Conservation (phyloP, 1,140 invertebrate genomes). For the Pinna nobilis region DNA sequence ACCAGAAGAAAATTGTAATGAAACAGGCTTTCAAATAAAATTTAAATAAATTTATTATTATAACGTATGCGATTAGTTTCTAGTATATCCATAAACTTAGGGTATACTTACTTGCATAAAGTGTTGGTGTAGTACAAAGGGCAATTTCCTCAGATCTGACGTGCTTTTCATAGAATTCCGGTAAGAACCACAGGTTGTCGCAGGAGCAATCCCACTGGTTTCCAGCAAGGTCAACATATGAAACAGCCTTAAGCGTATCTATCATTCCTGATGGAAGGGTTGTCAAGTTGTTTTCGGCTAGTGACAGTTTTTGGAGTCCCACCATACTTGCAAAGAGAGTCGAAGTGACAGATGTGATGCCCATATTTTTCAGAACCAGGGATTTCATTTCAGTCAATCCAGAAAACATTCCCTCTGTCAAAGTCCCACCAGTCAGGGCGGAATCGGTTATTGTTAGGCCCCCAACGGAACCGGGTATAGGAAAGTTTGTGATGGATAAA, state of each 20-base stretch:
- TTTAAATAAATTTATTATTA: too few relatives aligned
- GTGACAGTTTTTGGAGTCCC: slow-evolving; percentile 2
- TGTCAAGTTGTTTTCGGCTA: slow-evolving; percentile 31
- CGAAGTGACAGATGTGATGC: slow-evolving; percentile 10
- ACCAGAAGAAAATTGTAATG: too few relatives aligned
- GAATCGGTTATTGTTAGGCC: slow-evolving; percentile 29
- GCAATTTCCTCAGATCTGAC: slow-evolving; percentile 14
- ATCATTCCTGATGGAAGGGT: slow-evolving; percentile 27
- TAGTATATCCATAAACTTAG: background rate
- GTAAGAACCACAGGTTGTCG: slow-evolving; percentile 35
- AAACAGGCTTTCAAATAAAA: too few relatives aligned
- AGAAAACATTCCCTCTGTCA: slow-evolving; percentile 17
- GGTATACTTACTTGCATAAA: slow-evolving; percentile 23
- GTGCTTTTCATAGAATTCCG: background rate
- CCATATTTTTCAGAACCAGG: slow-evolving; percentile 21
- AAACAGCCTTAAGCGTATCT: slow-evolving; percentile 2
- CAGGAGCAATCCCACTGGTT: slow-evolving; percentile 32
- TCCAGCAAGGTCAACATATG: slow-evolving; percentile 16
- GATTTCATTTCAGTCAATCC: slow-evolving; percentile 10
- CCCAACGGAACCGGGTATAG: slow-evolving; percentile 11
- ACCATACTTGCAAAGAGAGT: slow-evolving; percentile 10
- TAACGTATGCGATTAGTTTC: too few relatives aligned
- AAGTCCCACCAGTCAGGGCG: slow-evolving; percentile 14
- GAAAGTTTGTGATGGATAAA: slow-evolving; percentile 13
- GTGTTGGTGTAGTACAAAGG: slow-evolving; percentile 23